These are phyloP conservation scores for Cyprinodon brontotheroides DNA, from an alignment of 2,113 vertebrate species.

Conservation along the genomic window DNA sequence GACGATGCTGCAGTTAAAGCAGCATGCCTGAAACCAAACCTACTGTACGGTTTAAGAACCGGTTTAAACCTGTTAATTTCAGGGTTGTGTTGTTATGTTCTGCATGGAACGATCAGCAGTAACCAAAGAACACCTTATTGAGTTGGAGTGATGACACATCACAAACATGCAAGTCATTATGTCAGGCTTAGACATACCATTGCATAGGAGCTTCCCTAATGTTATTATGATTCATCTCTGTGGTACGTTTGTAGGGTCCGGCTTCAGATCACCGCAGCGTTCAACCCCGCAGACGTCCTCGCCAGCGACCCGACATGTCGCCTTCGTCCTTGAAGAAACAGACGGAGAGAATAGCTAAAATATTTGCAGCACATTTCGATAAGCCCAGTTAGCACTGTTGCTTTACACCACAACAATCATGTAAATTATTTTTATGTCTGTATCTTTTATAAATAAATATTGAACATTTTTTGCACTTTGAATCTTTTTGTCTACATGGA, in stretches of 20 bases:
- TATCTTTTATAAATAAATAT: constrained; percentile 71
- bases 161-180: background rate
- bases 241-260: constrained; percentile 48
- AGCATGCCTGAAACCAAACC: background rate
- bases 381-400: constrained; percentile 54
- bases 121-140: background rate
- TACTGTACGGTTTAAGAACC: background rate
- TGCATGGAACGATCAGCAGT: background rate
- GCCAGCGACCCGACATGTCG: constrained; percentile 65
- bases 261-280: constrained; percentile 3
- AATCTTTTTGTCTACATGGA: background rate
- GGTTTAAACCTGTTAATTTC: background rate
- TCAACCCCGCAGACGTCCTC: constrained; percentile 46
- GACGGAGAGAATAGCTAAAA: constrained; percentile 86
- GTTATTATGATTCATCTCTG: background rate
- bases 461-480: background rate
- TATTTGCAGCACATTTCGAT: constrained; percentile 85
- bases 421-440: constrained; percentile 48
- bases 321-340: constrained; percentile 74
- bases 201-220: background rate
- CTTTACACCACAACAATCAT: constrained; percentile 33
- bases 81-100: background rate
- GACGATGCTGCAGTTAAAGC: too few relatives aligned
- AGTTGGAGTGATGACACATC: background rate
- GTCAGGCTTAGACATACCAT: background rate